Base-by-base conservation (phyloP, 2,797 vertebrate species). In the Anableps anableps region DNA sequence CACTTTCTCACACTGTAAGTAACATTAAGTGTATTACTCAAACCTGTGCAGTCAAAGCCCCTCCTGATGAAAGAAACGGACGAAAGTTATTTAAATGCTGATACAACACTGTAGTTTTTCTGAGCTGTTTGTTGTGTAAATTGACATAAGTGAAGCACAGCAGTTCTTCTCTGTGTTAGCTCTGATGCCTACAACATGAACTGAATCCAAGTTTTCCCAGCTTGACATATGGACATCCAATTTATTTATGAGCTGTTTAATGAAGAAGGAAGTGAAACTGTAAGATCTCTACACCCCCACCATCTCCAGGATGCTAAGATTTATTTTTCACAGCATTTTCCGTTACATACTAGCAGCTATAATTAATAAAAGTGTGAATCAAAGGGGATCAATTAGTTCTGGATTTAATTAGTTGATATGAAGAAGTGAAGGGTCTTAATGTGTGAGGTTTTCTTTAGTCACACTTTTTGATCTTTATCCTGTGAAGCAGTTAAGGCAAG, bases 161-260 rank as follows among this genome's bases (percentile, higher is more conserved):
- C 79, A 80, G 51, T 72, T 62, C 41, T 51, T 70, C 60, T 75
- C 48, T 48, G 70, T 14, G 64, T 62, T 74, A 72, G 53, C 68
- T 72, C 48, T 36, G 3, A 48, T 74, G 51, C 66, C 83, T 78
- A 60, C 84, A 80, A 81, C 76, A 75, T 50, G 26, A 88, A 87
- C 81, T 86, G 5, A 55, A 79, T 81, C 74, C 47, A 87, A 78
- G 55, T 45, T 77, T 75, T 84, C 41, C 23, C 43, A 2, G 26
- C 34, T 85, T n/a, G 64, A 75, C 87, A 88, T 91, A 89, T 80
- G 88, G 85, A 83, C 62, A 73, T 83, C 80, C 79, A 76, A 83
- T 85, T 89, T 93, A 91, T 93, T 93, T 86, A 88, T 87, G 84
- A 92, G 85, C 77, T 80, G 82, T 91, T 90, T 93, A 93, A 93